Evolutionary conservation across 2,797 vertebrate genomes (phyloP), one percentile per base, ranked within the genome.

Genomic region (Labroides dimidiatus): DNA sequence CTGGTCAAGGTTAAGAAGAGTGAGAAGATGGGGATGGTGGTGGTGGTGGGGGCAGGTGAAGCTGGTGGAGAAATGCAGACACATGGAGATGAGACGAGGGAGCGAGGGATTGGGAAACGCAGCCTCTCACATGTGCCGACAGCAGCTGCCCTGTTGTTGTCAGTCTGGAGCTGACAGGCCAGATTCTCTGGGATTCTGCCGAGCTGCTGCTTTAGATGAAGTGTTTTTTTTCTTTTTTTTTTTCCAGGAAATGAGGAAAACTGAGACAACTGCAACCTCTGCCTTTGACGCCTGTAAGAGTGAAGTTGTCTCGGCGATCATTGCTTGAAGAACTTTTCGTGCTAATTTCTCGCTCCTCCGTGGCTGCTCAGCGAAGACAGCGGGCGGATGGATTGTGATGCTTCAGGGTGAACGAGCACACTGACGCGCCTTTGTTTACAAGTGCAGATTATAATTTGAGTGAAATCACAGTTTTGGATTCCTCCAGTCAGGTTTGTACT

Each of bases 61-160:
- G 68, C 50, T 15, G 64, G 55, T 13, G 67, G 55, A 47, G 69
- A 69, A 75, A 80, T 77, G 67, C 80, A 84, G 81, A 84, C 72
- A 72, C 81, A 85, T 82, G 84, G 77, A 89, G 88, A 88, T 87
- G 89, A 90, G 80, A 79, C 64, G 71, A 58, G 78, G 68, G 78
- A 81, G 52, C 47, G 21, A 49, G 80, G 70, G 82, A 48, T 45
- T 21, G 47, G 73, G 72, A 68, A 77, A 73, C 0, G 52, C 68
- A 63, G 39, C 77, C 55, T 71, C 75, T 75, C 61, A 42, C 61
- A 78, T 64, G 67, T 66, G 62, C 68, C 17, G 44, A 81, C 85
- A 83, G 77, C 84, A 83, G 77, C 78, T 12, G 65, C 70, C 58
- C 80, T 66, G 72, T 70, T 78, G 82, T 89, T 89, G 86, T 85